Conservation (phyloP, 23 tunicate genomes). For the Styela plicata region DNA sequence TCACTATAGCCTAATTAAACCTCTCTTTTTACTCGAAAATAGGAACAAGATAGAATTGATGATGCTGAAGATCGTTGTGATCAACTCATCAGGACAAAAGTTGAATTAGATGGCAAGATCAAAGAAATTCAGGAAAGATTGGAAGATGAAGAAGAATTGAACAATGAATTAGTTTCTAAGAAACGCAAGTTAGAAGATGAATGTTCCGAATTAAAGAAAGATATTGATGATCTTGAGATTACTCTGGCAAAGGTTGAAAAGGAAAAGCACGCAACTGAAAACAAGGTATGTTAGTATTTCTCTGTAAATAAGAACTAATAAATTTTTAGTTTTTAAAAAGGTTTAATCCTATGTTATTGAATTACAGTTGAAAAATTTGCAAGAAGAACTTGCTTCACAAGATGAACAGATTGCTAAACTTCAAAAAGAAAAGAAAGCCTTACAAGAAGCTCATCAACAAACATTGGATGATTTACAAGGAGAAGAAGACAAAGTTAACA, state of each 20-base stretch:
- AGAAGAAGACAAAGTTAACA: slow-evolving; percentile 93
- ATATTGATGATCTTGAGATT: slow-evolving; percentile 87
- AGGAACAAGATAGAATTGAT: slow-evolving; percentile 96
- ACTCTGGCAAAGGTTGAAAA: slow-evolving; percentile 90
- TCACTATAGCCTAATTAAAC: background rate
- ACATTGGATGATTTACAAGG: slow-evolving; percentile 93
- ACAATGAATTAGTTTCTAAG: slow-evolving; percentile 76
- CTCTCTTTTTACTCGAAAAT: background rate
- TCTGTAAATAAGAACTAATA: too few relatives aligned
- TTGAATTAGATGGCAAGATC: slow-evolving; percentile 96
- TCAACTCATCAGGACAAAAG: slow-evolving; percentile 82
- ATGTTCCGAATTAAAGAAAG: slow-evolving; percentile 85
- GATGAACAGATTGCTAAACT: slow-evolving; percentile 92
- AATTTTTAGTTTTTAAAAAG: too few relatives aligned
- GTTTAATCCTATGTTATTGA: slow-evolving; percentile 16
- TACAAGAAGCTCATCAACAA: slow-evolving; percentile 97
- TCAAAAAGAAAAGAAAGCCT: slow-evolving; percentile 94
- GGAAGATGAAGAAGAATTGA: slow-evolving; percentile 93
- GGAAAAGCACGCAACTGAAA: slow-evolving; percentile 75
- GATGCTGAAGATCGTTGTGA: slow-evolving; percentile 91
- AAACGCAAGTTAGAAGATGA: slow-evolving; percentile 89
- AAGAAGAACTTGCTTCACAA: slow-evolving; percentile 87
- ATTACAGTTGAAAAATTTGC: slow-evolving; percentile 75
- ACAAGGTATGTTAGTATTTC: slow-evolving; percentile 54
- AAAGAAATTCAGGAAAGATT: slow-evolving; percentile 86